Base-by-base conservation (phyloP, 2,888 invertebrate species). In the Formica aserva region DNA sequence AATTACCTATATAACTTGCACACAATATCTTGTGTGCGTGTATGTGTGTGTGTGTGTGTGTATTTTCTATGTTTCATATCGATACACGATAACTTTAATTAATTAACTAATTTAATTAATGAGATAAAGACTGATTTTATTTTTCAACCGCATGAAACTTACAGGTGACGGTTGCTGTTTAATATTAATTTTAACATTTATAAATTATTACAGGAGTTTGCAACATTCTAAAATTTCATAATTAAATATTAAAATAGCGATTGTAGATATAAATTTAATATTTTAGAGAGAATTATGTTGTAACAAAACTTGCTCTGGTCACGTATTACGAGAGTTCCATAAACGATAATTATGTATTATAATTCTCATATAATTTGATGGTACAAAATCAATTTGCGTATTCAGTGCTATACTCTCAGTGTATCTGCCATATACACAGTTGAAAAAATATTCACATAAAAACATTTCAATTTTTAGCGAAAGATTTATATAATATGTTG, bases 81-180 rank as follows among this genome's bases (percentile, higher is more conserved):
- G 6, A 57, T 38, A 57, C 13, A 35, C 0, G 1, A 72, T 38
- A 22, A 72, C 11, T 4, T 38, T 22, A 72, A 60, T 18, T 72
- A 72, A 41, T 60, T 52, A 32, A 32, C 32, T 69, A 69, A 66
- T 66, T 35, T 71, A 71, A 57, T 35, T 72, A 15, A 72, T 2
- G 15, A 38, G 4, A 35, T 0, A 57, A 32, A 72, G 57, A 55
- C 3, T 72, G 9, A 35, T 48, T 13, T 48, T 48, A 69, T 29
- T 1, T 22, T 69, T 8, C 22, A 22, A 57, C 8, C 6, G 55
- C 71, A 72, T 55, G 52, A 35, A 72, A 71, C 52, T 35, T 35
- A 22, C 3, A 71, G 71, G 71, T 72, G 55, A 72, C 35, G 71
- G 71, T 72, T 71, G 0, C 35, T 55, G 52, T 15, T 18, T 52